A percentile compares a stretch with the other conserved stretches of the same genome.
Conservation (phyloP, 2,888 invertebrate genomes). For the Parnassius orleans region DNA sequence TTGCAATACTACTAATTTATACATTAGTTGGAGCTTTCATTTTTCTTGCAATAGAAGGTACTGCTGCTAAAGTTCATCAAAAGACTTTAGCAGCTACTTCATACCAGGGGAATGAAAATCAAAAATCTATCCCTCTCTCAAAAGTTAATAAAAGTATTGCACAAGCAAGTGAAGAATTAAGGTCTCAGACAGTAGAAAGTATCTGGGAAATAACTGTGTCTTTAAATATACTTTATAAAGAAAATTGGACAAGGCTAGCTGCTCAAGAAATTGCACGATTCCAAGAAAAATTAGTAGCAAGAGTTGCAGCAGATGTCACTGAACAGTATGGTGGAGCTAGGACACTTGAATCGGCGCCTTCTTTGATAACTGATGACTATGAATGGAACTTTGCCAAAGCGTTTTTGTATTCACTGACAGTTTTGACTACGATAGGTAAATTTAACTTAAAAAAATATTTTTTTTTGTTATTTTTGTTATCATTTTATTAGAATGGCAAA, state of each 20-base stretch:
- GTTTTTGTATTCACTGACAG: constrained; percentile 96
- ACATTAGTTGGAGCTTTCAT: constrained; percentile 88
- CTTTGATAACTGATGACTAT: constrained; percentile 78
- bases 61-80: constrained; percentile 75
- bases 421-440: constrained; percentile 93
- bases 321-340: constrained; percentile 74
- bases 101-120: constrained; percentile 64
- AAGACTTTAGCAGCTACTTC: constrained; percentile 75
- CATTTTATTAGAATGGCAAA: too few species aligned
- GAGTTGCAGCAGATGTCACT: constrained; percentile 88
- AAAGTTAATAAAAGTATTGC: constrained; percentile 65
- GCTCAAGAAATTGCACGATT: constrained; percentile 86
- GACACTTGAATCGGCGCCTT: constrained; percentile 69
- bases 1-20: constrained; percentile 89
- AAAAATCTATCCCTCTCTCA: constrained; percentile 54
- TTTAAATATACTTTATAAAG: constrained; percentile 91
- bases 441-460: too few species aligned
- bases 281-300: constrained; percentile 89
- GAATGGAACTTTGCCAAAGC: constrained; percentile 95
- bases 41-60: constrained; percentile 91
- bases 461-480: too few species aligned
- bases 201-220: constrained; percentile 95
- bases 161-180: constrained; percentile 68
- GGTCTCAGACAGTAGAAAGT: constrained; percentile 88
- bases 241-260: constrained; percentile 93